Evolutionary conservation across 2,888 invertebrate species (phyloP).

Genomic region (Monopis laevigella): DNA sequence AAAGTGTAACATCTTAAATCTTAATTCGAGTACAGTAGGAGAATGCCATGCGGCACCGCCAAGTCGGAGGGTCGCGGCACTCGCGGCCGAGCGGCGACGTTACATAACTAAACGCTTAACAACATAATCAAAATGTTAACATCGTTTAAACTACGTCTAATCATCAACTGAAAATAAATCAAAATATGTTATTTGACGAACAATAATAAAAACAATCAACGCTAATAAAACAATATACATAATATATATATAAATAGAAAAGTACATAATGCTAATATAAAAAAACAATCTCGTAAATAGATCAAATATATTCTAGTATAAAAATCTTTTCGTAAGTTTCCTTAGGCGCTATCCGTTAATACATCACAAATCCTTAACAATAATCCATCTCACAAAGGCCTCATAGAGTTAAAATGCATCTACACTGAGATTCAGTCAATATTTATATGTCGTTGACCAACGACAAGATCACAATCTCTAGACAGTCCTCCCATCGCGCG

Average conservation of each 20-base stretch:
- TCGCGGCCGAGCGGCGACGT: constrained; percentile 30
- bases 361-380: constrained; percentile 68
- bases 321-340: constrained; percentile 69
- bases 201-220: constrained; percentile 69
- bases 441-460: constrained; percentile 67
- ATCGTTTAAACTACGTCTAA: constrained; percentile 28
- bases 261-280: constrained; percentile 55
- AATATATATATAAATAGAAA: constrained; percentile 55
- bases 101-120: constrained; percentile 42
- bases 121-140: constrained; percentile 54
- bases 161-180: constrained; percentile 44
- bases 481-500: constrained; percentile 57
- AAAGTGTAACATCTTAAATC: constrained; percentile 67
- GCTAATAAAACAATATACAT: constrained; percentile 54
- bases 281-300: constrained; percentile 69
- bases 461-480: constrained; percentile 67
- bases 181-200: constrained; percentile 51
- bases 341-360: constrained; percentile 69
- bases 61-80: constrained; percentile 57
- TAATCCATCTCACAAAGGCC: constrained; percentile 68
- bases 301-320: constrained; percentile 66
- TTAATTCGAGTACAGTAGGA: constrained; percentile 68
- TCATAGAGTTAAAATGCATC: constrained; percentile 69
- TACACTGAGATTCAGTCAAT: constrained; percentile 69
- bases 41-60: too few relatives aligned